Percentiles rank a stretch among this genome's conserved stretches.
Evolutionary conservation across 2,797 vertebrate species (phyloP).

Genomic region (Molossus alvarezi): DNA sequence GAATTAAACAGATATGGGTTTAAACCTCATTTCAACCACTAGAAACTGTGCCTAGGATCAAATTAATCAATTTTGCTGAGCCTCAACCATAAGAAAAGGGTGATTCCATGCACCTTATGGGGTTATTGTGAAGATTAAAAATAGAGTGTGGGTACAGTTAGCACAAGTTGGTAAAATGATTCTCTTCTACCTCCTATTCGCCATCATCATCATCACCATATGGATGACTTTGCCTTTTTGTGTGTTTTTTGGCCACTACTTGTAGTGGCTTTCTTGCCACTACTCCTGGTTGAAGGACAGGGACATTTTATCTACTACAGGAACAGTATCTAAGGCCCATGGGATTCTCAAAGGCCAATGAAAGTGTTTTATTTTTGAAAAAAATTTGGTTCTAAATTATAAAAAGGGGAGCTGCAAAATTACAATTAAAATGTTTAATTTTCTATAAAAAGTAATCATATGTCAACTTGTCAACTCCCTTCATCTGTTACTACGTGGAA

Average conservation of each 20-base stretch:
- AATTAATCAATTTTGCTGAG: neutral
- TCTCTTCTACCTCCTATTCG: neutral
- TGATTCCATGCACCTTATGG: neutral
- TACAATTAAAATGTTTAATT: neutral
- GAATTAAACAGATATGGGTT: neutral
- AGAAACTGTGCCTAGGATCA: neutral
- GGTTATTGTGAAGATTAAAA: neutral
- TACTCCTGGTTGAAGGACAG: neutral
- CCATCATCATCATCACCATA: fast-evolving
- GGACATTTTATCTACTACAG: neutral
- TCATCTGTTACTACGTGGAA: neutral
- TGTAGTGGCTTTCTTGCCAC: neutral
- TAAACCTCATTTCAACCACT: neutral
- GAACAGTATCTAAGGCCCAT: neutral
- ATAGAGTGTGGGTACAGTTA: neutral
- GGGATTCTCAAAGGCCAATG: conserved; percentile 7
- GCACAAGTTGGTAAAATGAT: neutral
- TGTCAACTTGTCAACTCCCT: conserved; percentile 1
- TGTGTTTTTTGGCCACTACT: too few species aligned
- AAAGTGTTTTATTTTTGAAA: neutral
- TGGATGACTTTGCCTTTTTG: neutral
- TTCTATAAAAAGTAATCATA: conserved; percentile 15
- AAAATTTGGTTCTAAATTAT: neutral
- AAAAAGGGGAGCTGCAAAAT: conserved; percentile 15
- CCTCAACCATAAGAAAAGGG: neutral